These are phyloP conservation scores for Priocnemis perturbator DNA, from an alignment of 2,888 invertebrate genomes.

Conservation along the genomic window DNA sequence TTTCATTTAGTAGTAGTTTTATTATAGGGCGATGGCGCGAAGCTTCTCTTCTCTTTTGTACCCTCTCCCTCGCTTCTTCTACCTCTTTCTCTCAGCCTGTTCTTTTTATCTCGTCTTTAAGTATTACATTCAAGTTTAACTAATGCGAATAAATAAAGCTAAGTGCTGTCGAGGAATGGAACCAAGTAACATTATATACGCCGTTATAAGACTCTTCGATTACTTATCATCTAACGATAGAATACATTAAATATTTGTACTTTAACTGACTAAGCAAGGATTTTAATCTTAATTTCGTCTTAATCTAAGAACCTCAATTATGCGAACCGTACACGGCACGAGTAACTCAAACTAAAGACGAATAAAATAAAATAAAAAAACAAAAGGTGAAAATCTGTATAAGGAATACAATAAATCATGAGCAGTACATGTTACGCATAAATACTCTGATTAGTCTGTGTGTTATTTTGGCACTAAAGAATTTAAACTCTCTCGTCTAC, in stretches of 20 bases:
- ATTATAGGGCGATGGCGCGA: conserved; percentile 36
- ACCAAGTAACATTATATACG: conserved; percentile 65
- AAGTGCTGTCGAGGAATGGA: conserved; percentile 68
- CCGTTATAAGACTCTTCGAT: conserved; percentile 52
- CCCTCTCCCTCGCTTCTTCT: conserved; percentile 30
- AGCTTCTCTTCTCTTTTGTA: conserved; percentile 19
- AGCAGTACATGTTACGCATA: conserved; percentile 49
- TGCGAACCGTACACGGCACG: conserved; percentile 18
- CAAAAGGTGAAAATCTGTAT: conserved; percentile 39
- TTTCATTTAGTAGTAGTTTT: conserved; percentile 16
- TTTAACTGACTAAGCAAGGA: conserved; percentile 87
- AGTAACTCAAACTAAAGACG: conserved; percentile 54
- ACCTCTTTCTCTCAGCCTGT: conserved; percentile 6
- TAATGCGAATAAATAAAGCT: conserved; percentile 66
- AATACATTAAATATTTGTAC: conserved; percentile 86
- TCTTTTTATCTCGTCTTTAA: conserved; percentile 39
- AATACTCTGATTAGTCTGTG: conserved; percentile 40
- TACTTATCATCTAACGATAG: conserved; percentile 69
- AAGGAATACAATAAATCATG: conserved; percentile 46
- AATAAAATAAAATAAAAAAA: conserved; percentile 41
- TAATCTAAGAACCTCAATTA: conserved; percentile 37
- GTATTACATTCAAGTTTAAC: conserved; percentile 58
- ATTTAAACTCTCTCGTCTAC: conserved; percentile 57
- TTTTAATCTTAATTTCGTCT: conserved; percentile 60
- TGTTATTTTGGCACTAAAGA: conserved; percentile 68